A percentile compares a stretch with the other conserved stretches of the same genome.
phyloP scores from a whole-genome alignment of 2,888 invertebrate species.

The Myopa testacea region DNA sequence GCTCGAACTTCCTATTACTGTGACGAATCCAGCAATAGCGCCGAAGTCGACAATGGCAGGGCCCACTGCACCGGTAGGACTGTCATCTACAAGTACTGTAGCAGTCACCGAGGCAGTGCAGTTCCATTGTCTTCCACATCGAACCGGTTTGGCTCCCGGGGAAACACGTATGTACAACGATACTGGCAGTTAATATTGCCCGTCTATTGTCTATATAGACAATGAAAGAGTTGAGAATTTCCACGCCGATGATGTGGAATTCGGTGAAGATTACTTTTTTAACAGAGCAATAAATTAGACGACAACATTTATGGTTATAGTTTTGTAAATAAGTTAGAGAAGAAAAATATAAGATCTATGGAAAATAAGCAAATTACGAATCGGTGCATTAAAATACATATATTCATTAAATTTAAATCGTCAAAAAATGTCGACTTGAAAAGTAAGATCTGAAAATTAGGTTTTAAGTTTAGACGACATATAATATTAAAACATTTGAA shows the following conservation, averaged over 20 bases:
- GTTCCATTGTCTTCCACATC: conserved; percentile 37
- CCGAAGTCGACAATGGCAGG: conserved; percentile 63
- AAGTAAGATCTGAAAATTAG: neutral
- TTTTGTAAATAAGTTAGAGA: conserved; percentile 21
- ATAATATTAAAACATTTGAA: too few relatives aligned
- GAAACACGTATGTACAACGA: conserved; percentile 50
- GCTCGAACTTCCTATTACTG: conserved; percentile 80
- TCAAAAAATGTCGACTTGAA: neutral
- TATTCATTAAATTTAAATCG: conserved; percentile 17
- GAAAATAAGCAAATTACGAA: conserved; percentile 5
- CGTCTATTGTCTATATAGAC: conserved; percentile 41
- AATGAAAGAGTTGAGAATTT: conserved; percentile 29
- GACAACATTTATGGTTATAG: neutral
- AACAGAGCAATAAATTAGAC: conserved; percentile 33
- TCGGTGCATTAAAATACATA: conserved; percentile 24
- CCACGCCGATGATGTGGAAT: conserved; percentile 18
- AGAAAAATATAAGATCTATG: conserved; percentile 7
- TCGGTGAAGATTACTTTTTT: conserved; percentile 40
- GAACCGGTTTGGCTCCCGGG: conserved; percentile 42
- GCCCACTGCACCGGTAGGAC: conserved; percentile 40
- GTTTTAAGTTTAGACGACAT: neutral
- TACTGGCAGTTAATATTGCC: conserved; percentile 47
- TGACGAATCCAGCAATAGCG: conserved; percentile 81
- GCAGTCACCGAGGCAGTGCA: conserved; percentile 34
- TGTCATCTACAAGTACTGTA: conserved; percentile 23